phyloP scores from a whole-genome alignment of 2,888 invertebrate species.

The Scaptomyza tumidula region DNA sequence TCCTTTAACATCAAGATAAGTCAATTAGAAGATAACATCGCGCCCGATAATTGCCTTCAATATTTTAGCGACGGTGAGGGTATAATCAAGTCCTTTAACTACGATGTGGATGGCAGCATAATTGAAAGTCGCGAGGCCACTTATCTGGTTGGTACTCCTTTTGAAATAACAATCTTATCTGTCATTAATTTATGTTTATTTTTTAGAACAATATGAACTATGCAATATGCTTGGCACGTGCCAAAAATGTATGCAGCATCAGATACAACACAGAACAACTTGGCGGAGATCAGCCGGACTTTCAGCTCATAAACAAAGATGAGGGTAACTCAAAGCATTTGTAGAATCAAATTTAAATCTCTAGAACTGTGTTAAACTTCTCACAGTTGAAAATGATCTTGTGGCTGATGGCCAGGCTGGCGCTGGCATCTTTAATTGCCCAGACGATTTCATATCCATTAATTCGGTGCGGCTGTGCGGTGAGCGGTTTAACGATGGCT shows the following conservation, averaged over 20 bases:
- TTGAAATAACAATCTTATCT: background rate
- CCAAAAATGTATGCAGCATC: constrained; percentile 87
- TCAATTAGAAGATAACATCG: constrained; percentile 84
- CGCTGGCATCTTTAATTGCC: constrained; percentile 90
- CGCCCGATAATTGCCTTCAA: constrained; percentile 88
- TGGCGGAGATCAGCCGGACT: constrained; percentile 86
- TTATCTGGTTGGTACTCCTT: constrained; percentile 86
- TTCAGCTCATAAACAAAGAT: constrained; percentile 89
- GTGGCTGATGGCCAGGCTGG: constrained; percentile 90
- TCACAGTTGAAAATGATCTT: constrained; percentile 87
- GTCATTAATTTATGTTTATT: background rate
- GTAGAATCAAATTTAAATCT: background rate
- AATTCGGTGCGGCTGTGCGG: constrained; percentile 90
- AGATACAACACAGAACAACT: constrained; percentile 86
- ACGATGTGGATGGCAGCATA: constrained; percentile 86
- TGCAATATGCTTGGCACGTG: constrained; percentile 89
- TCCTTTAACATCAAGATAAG: constrained; percentile 88
- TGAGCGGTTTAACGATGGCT: constrained; percentile 89
- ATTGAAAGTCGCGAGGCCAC: constrained; percentile 86
- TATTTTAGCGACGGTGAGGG: constrained; percentile 87
- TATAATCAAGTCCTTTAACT: constrained; percentile 89
- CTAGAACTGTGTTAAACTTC: background rate
- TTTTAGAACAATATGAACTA: constrained; percentile 91
- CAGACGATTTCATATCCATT: constrained; percentile 89
- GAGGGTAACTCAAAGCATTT: constrained; percentile 84